Evolutionary conservation across 1,140 invertebrate genomes (phyloP).

Genomic region (Brachionus asplanchnoidis): DNA sequence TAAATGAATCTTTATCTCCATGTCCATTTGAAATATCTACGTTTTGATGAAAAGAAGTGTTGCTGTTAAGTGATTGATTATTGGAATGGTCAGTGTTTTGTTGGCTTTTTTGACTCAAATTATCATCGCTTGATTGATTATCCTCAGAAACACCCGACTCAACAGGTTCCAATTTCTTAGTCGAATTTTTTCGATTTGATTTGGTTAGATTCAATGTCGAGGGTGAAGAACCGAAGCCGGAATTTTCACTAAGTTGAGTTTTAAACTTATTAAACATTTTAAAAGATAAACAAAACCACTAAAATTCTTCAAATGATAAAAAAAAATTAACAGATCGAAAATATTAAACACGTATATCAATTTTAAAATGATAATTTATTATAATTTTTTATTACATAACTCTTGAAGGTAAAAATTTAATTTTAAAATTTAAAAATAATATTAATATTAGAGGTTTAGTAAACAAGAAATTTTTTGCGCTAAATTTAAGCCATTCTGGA

Average conservation of each 20-base stretch:
- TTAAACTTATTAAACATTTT: constrained; percentile 34
- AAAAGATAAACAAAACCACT: background rate
- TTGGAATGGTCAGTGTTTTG: background rate
- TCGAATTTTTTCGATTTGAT: background rate
- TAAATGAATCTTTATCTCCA: background rate
- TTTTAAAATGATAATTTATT: background rate
- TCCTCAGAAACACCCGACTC: background rate
- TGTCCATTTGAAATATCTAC: background rate
- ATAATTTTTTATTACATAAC: background rate
- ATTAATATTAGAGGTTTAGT: background rate
- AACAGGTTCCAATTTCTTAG: background rate
- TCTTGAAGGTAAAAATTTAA: background rate
- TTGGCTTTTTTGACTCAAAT: background rate
- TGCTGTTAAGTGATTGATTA: background rate
- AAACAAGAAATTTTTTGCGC: background rate
- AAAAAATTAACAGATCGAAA: background rate
- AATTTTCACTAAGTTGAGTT: background rate
- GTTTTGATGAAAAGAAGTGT: background rate
- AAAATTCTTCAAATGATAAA: background rate
- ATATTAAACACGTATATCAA: constrained; percentile 1
- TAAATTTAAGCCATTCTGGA: background rate
- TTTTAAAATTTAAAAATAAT: background rate
- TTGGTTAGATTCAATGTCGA: background rate
- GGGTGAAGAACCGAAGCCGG: background rate
- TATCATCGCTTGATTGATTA: constrained; percentile 32